Base-by-base conservation (phyloP, 1,140 invertebrate species). In the Cydia strobilella region DNA sequence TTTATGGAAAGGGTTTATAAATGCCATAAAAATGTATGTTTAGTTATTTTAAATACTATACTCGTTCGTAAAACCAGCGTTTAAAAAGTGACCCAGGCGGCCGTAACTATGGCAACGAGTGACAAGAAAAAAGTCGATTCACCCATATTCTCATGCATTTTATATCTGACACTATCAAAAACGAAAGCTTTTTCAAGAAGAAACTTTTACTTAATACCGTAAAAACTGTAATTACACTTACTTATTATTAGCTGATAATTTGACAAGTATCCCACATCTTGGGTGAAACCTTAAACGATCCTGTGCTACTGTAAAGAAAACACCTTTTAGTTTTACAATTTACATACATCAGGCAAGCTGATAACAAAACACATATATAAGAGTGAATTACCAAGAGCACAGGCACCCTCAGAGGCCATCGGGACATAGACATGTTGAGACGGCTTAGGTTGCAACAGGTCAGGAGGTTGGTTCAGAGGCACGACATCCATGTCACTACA, bases 251-350 rank as follows among this genome's bases (percentile, higher is more conserved):
- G 96, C 94, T 0, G 97, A 96, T n/a, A 99, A 92, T 88, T 97
- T 98, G 0, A 99, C 97, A 51, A 99, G 93, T 3, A 96, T 95
- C 0, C 98, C 98, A 85, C 97, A 97, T 73, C 97, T 94, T 54
- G 97, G 96, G 90, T 99, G 98, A 93, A 99, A 99, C 72, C 95
- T 94, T 73, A 99, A 92, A 80, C 95, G 95, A 86, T 97, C 96
- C 76, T 93, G 93, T 27, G 87, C 80, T 48, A 90, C 93, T 85
- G 91, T 77, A 85, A 86, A 25, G 5, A 59, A 20, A 23, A 20
- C 9, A 59, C 9, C 1, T 10, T 10, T 59, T 59, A 59, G 18
- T 23, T 20, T 20, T 59, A 1, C 2, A n/a, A 15, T 15, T 0
- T 15, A 20, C 20, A 59, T 59, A 79, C 77, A 48, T 15, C 12